Base-by-base conservation (phyloP, 2,888 invertebrate genomes). In the Nasonovia ribisnigri region DNA sequence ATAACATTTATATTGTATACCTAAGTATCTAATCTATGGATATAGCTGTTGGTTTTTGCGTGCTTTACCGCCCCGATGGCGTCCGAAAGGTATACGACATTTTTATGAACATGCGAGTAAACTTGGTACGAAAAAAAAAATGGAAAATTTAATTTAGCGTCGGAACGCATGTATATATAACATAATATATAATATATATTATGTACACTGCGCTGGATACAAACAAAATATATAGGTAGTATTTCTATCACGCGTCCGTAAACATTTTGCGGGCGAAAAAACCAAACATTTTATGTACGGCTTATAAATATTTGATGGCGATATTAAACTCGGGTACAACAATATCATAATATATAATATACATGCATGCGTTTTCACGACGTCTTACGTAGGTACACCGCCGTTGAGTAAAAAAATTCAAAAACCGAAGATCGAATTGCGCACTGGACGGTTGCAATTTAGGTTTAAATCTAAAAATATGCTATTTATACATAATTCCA, bases 1-100 rank as follows among this genome's bases (percentile, higher is more conserved):
- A 5, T 20, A 77, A 77, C 77, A 77, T 77, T 77, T 77, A 77
- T 77, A 46, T 46, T 46, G 11, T 77, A 77, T 36, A 77, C 16
- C 6, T 42, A 77, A 8, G 20, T 77, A 42, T 77, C 77, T 77
- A 77, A 77, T 77, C 77, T 77, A 77, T 36, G 77, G 36, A 36
- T 77, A 77, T 77, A 77, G 67, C 67, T 16, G n/a, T 36, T 77
- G 67, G 67, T 77, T 77, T 77, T n/a, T 36, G 77, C 3, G 6
- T 36, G 20, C 36, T 77, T 77, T 77, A 77, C 77, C 77, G 20
- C 77, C 77, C 77, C 77, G 77, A 77, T 42, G 77, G 77, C 77
- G 77, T 77, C 77, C 77, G 77, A 77, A 77, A 77, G 77, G 77
- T 77, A 77, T 77, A 77, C 77, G 77, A 77, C 77, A 77, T 77